Conservation (phyloP, 2,797 vertebrate genomes). For the Melanogrammus aeglefinus region DNA sequence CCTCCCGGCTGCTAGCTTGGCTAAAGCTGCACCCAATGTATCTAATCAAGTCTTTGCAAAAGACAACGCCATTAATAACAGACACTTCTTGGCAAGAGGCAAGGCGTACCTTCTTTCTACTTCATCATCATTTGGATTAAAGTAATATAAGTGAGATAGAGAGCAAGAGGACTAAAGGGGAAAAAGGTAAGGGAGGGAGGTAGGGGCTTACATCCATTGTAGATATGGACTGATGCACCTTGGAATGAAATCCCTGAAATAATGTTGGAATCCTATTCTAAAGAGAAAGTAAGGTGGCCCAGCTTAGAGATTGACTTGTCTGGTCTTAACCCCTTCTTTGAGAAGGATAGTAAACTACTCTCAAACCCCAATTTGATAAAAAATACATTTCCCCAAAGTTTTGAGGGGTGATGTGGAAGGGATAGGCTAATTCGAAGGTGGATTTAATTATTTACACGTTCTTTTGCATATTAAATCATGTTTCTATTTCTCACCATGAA, state of each 20-base stretch:
- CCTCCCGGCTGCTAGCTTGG: constrained; percentile 10
- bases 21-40: constrained; percentile 33
- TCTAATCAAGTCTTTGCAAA: constrained; percentile 46
- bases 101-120: constrained; percentile 42
- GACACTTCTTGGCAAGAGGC: constrained; percentile 26
- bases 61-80: constrained; percentile 50
- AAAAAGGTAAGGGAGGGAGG: not conserved
- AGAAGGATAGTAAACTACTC: not conserved
- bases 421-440: constrained; percentile 50
- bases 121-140: constrained; percentile 37
- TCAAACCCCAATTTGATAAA: constrained; percentile 3
- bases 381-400: not conserved
- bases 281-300: not conserved
- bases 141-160: constrained; percentile 1
- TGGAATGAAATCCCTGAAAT: not conserved
- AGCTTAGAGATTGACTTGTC: not conserved
- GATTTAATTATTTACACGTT: constrained; percentile 72
- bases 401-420: constrained; percentile 2
- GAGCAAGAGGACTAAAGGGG: not conserved
- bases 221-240: not conserved
- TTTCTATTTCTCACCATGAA: constrained; percentile 72
- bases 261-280: constrained; percentile 6
- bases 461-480: constrained; percentile 75
- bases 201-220: constrained; percentile 4
- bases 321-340: not conserved